A percentile compares a stretch with the other conserved stretches of the same genome.
phyloP scores from a whole-genome alignment of 2,113 vertebrate genomes.

The Oreochromis niloticus region DNA sequence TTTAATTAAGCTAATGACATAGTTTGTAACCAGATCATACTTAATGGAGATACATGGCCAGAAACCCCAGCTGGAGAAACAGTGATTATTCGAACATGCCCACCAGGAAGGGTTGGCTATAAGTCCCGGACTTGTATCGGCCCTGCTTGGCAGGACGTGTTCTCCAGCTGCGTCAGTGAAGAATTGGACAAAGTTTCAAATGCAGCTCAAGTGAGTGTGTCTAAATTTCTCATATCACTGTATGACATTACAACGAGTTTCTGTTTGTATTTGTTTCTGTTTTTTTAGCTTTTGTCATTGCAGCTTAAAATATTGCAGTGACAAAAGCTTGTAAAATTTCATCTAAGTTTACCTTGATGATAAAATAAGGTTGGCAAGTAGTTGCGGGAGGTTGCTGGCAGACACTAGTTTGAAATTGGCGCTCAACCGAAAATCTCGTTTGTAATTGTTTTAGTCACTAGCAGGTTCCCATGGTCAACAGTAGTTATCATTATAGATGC shows the following conservation, averaged over 20 bases:
- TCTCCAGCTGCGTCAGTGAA: conserved; percentile 20
- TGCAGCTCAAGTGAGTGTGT: conserved; percentile 44
- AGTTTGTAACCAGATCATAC: fast-evolving
- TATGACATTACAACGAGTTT: neutral
- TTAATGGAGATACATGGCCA: neutral
- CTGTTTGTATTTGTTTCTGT: neutral
- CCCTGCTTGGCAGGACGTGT: neutral
- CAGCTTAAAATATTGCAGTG: neutral
- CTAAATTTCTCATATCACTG: neutral
- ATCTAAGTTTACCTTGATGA: neutral
- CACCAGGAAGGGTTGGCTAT: neutral
- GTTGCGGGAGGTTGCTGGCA: too few relatives aligned
- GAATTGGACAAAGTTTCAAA: neutral
- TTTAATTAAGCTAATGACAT: neutral
- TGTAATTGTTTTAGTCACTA: too few relatives aligned
- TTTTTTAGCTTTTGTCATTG: neutral
- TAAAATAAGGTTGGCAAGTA: neutral
- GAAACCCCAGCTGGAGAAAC: conserved; percentile 24
- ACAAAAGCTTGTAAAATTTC: neutral
- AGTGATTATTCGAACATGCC: conserved; percentile 19
- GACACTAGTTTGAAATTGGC: too few relatives aligned
- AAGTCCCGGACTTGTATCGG: conserved; percentile 38
- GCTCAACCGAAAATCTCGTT: too few relatives aligned
- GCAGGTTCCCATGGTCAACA: too few relatives aligned
- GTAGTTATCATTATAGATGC: too few relatives aligned